Evolutionary conservation across 2,888 invertebrate genomes (phyloP), one percentile per base, ranked within the genome.

Genomic region (Molorchus minor): DNA sequence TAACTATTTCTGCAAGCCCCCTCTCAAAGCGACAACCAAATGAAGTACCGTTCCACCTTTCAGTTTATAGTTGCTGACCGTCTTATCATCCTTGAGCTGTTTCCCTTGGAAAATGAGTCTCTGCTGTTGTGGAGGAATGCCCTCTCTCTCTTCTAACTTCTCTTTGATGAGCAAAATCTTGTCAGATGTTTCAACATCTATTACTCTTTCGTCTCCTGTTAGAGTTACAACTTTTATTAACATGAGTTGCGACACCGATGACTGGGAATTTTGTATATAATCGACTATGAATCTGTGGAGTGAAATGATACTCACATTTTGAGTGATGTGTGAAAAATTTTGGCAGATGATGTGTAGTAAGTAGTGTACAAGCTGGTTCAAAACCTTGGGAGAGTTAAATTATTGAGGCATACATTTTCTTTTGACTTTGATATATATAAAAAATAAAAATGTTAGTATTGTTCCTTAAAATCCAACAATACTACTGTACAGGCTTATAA

Each of bases 81-180:
- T 77, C 61, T 75, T 74, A 19, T 79, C 78, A 62, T 80, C 79
- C 57, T 74, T 75, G 47, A 80, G 70, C 56, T 79, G 78, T 61
- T 79, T 80, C 21, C 80, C 80, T 69, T 80, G 79, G 49, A 64
- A 71, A 33, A 72, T 75, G 17, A 80, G 61, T 21, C 80, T 69
- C 56, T 80, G 80, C 61, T 80, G 80, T 30, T 73, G 71, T 1
- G 78, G 76, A 1, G 79, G 80, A 43, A 80, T 79, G 12, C 80
- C 80, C 67, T 80, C 80, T 52, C 73, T 73, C 63, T 79, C 79
- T 66, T 80, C 80, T 33, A 80, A 64, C 66, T 77, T 79, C 55
- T 78, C 77, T 67, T 80, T 80, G 21, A 80, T 62, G 21, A 62
- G 66, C 45, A 73, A 55, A 20, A 80, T 76, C 58, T 75, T 79